phyloP scores from a whole-genome alignment of 2,888 invertebrate species.

The Oligia latruncula region DNA sequence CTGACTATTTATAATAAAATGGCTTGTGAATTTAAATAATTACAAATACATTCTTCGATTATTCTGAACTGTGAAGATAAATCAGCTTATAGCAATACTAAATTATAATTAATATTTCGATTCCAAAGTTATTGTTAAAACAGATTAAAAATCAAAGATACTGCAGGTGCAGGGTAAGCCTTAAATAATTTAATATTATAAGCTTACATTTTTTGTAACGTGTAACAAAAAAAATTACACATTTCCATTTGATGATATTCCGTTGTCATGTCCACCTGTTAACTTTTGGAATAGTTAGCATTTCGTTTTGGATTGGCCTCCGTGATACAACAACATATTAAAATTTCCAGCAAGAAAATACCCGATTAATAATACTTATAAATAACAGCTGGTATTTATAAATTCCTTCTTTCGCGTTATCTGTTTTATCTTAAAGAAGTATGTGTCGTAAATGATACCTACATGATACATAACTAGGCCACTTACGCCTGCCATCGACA shows the following conservation, averaged over 20 bases:
- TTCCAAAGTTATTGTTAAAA: background rate
- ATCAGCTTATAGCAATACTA: background rate
- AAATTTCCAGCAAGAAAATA: slow-evolving; percentile 63
- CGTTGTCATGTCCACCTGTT: background rate
- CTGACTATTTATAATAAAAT: background rate
- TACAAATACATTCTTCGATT: background rate
- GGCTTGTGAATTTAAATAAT: background rate
- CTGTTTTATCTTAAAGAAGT: slow-evolving; percentile 68
- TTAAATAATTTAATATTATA: background rate
- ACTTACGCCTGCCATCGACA: slow-evolving; percentile 42
- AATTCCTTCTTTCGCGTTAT: slow-evolving; percentile 81
- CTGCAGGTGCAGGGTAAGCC: background rate
- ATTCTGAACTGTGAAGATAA: background rate
- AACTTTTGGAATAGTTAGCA: background rate
- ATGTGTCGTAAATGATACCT: slow-evolving; percentile 69
- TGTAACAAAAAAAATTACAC: background rate
- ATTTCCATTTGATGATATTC: slow-evolving; percentile 15
- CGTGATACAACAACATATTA: slow-evolving; percentile 46
- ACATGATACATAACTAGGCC: slow-evolving; percentile 72
- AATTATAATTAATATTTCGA: background rate
- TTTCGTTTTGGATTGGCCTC: slow-evolving; percentile 1
- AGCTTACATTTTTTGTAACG: background rate
- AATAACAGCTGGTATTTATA: slow-evolving; percentile 69
- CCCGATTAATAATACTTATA: slow-evolving; percentile 53
- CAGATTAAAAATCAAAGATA: background rate